These are phyloP conservation scores for Brachionus rotundiformis DNA, from an alignment of 1,140 invertebrate genomes.

Conservation along the genomic window DNA sequence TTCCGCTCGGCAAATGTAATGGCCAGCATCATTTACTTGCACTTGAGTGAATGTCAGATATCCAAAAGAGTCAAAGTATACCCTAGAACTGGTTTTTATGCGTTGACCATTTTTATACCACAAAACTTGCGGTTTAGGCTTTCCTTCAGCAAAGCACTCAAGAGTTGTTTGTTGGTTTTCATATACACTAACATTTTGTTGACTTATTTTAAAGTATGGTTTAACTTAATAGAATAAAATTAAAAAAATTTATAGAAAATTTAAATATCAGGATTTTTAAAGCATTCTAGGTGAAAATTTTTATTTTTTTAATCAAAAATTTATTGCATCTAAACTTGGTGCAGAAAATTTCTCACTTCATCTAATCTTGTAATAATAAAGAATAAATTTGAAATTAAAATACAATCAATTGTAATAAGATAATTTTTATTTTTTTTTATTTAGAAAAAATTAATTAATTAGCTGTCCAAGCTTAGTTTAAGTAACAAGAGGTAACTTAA, in stretches of 20 bases:
- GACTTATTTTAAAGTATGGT: slow-evolving; percentile 48
- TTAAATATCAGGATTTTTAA: no score
- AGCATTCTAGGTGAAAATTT: no score
- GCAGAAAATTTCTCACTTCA: no score
- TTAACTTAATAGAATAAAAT: neutral
- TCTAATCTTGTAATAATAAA: no score
- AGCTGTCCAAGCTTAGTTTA: no score
- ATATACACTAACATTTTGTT: slow-evolving; percentile 48
- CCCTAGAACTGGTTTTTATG: neutral
- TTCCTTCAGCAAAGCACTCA: slow-evolving; percentile 38
- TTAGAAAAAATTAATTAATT: no score
- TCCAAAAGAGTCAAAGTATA: slow-evolving; percentile 30
- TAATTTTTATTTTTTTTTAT: no score
- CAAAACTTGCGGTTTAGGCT: slow-evolving; percentile 27
- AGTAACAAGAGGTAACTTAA: no score
- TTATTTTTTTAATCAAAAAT: no score
- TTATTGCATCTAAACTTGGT: no score
- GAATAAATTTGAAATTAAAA: no score
- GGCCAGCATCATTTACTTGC: neutral
- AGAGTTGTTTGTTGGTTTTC: neutral
- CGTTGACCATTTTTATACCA: slow-evolving; percentile 39
- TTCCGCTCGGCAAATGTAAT: slow-evolving; percentile 36
- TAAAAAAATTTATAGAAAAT: neutral
- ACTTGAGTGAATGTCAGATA: slow-evolving; percentile 34
- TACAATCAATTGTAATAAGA: no score